Base-by-base conservation (phyloP, 2,797 vertebrate genomes). In the Atherinosoma microstoma region DNA sequence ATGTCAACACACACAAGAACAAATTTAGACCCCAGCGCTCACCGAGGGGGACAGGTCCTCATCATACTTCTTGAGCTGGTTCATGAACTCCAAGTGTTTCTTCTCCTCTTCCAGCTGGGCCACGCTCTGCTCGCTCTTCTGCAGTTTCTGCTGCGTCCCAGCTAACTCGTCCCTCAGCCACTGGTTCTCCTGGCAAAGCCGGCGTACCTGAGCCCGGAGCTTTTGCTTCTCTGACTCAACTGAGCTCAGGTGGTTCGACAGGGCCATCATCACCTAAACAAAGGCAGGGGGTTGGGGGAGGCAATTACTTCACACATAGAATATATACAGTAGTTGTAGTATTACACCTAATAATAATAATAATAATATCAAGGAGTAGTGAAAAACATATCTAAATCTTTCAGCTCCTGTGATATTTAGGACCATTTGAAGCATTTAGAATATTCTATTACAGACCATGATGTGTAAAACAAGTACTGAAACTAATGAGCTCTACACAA, bases 141-240 rank as follows among this genome's bases (percentile, higher is more conserved):
- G 98, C 62, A 99, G 95, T 70, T 98, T 97, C 92, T 99, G 97
- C 93, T 99, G 98, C 0, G 98, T 99, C 73, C 97, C 97, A 0
- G 98, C 98, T 75, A 99, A 94, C 84, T 99, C 98, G 0, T 99
- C 98, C 0, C 98, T 91, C 71, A 99, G 95, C 98, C 98, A 99
- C 93, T 98, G 97, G 94, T 99, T 99, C 93, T 99, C 98, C 94
- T 99, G 98, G 85, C 97, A 98, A 45, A 99, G 94, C 0, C 98
- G 94, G n/a, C 98, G 92, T 2, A 99, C 98, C 92, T 99, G 98
- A 12, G 96, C 97, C 0, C 97, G 95, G 36, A 99, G 92, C 91
- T 99, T 99, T 94, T 99, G 98, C 92, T 99, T 99, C 94, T 99
- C 98, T 0, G 98, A 99, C 92, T 99, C 97, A 86, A 99, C 97